A percentile compares a stretch with the other conserved stretches of the same genome.
Evolutionary conservation across 2,888 invertebrate genomes (phyloP).

Genomic region (Pharmacophagus antenor): DNA sequence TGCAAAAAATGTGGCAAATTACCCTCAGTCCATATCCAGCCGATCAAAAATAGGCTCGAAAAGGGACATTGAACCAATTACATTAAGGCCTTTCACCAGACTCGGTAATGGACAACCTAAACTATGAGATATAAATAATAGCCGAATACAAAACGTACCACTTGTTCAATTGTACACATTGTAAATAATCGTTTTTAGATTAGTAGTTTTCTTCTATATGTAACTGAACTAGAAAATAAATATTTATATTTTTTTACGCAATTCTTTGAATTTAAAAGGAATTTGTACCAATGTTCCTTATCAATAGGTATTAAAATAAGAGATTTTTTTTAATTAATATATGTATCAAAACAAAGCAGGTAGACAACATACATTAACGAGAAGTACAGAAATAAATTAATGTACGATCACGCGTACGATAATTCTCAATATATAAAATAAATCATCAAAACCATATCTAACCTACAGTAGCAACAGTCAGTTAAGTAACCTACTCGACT

Average conservation of each 20-base stretch:
- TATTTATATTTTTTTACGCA: conserved; percentile 29
- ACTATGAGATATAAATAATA: conserved; percentile 41
- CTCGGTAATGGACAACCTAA: conserved; percentile 59
- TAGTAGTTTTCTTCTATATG: conserved; percentile 2
- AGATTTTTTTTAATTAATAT: no score
- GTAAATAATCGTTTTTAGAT: conserved; percentile 26
- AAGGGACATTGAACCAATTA: conserved; percentile 61
- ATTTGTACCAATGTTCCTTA: neutral
- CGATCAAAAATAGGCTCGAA: conserved; percentile 41
- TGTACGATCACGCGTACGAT: no score
- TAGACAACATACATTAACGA: no score
- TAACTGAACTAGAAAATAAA: conserved; percentile 23
- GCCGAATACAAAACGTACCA: conserved; percentile 38
- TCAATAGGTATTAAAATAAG: no score
- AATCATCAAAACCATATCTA: no score
- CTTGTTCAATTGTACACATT: conserved; percentile 47
- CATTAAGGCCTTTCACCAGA: conserved; percentile 53
- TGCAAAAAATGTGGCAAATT: conserved; percentile 37
- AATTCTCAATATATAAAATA: no score
- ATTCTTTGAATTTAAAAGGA: conserved; percentile 26
- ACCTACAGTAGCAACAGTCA: no score
- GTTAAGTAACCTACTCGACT: no score
- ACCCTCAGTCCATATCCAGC: conserved; percentile 43
- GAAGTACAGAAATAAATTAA: no score
- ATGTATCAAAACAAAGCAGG: no score